phyloP scores from a whole-genome alignment of 1,140 invertebrate genomes.

The Gerris buenoi region DNA sequence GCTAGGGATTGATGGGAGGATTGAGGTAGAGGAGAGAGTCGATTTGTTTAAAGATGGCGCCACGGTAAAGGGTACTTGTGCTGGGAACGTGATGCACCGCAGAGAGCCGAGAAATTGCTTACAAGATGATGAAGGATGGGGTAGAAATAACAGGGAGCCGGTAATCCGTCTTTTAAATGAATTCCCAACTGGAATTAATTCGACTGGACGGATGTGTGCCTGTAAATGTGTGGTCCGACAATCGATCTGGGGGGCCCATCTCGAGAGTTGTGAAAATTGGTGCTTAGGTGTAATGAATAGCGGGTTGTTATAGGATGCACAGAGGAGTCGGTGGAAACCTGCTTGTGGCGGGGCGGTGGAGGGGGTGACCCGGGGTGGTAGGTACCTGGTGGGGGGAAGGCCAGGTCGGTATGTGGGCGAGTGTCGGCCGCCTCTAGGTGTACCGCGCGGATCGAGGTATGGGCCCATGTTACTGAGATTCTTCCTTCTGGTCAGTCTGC shows the following conservation, averaged over 20 bases:
- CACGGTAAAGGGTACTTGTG: not conserved
- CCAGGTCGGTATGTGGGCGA: not conserved
- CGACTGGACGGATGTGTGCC: not conserved
- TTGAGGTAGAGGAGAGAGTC: too few species aligned
- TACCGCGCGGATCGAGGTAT: not conserved
- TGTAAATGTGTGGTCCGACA: not conserved
- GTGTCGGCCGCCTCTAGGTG: not conserved
- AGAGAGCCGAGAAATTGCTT: not conserved
- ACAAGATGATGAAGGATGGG: not conserved
- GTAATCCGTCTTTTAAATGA: not conserved
- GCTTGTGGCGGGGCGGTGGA: too few species aligned
- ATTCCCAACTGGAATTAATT: not conserved
- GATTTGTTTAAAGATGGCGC: not conserved
- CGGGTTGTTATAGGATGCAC: not conserved
- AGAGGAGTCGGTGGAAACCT: not conserved
- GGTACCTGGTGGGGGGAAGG: slow-evolving; percentile 3
- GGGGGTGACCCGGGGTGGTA: not conserved
- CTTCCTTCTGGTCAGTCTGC: slow-evolving; percentile 4
- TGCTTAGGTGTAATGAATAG: not conserved
- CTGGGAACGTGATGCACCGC: not conserved
- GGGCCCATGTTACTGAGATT: not conserved
- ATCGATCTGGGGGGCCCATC: not conserved
- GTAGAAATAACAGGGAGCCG: not conserved
- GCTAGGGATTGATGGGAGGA: too few species aligned
- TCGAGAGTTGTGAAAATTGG: not conserved